Evolutionary conservation across 2,797 vertebrate genomes (phyloP).

Genomic region (Melanotaenia pygmaea): DNA sequence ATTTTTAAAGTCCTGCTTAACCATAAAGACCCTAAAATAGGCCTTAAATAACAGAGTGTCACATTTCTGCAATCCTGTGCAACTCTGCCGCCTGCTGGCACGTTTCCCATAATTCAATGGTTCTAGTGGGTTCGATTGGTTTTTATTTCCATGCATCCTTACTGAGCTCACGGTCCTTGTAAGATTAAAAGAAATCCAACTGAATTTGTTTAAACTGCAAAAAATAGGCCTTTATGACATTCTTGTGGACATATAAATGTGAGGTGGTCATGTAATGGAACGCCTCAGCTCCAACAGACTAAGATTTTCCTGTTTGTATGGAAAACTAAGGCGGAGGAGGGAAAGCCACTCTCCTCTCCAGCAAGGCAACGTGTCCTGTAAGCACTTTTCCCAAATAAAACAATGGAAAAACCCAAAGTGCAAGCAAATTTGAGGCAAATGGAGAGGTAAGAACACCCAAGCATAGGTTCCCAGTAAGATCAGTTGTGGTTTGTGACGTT

Average conservation of each 20-base stretch:
- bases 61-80: constrained; percentile 38
- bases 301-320: constrained; percentile 69
- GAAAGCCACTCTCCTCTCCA: constrained; percentile 23
- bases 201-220: constrained; percentile 20
- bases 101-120: constrained; percentile 51
- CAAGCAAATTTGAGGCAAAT: neutral
- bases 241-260: neutral
- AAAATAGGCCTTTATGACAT: constrained; percentile 53
- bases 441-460: too few species aligned
- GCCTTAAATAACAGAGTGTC: constrained; percentile 77
- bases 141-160: constrained; percentile 8
- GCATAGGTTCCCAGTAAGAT: too few species aligned
- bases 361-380: constrained; percentile 3
- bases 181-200: constrained; percentile 11
- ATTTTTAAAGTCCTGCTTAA: constrained; percentile 72
- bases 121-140: neutral
- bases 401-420: constrained; percentile 30
- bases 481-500: too few species aligned
- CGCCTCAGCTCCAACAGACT: constrained; percentile 54
- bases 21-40: constrained; percentile 72
- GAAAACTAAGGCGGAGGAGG: constrained; percentile 50
- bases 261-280: constrained; percentile 39
- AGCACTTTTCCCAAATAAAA: constrained; percentile 42
- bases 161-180: constrained; percentile 11
- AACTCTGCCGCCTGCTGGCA: constrained; percentile 27